phyloP scores from a whole-genome alignment of 2,797 vertebrate genomes.

The Ctenopoma multispine region DNA sequence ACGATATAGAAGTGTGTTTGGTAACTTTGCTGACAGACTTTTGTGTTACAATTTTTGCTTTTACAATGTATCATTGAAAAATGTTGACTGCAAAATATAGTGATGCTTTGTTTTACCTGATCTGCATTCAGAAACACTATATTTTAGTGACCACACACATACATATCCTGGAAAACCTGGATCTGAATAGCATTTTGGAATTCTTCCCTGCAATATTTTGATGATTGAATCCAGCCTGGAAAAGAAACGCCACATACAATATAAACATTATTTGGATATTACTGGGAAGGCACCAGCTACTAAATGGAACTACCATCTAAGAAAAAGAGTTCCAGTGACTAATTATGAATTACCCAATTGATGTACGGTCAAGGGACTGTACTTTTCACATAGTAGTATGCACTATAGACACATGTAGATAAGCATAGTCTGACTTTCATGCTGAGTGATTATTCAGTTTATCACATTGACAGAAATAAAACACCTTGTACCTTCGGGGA shows the following conservation, averaged over 20 bases:
- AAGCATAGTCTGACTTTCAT: neutral
- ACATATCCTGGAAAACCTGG: too few species aligned
- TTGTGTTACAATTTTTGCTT: too few species aligned
- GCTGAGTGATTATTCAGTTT: constrained; percentile 21
- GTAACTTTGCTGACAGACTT: too few species aligned
- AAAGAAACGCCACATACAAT: constrained; percentile 18
- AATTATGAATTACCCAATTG: too few species aligned
- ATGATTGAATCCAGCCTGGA: too few species aligned
- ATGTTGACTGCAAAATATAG: constrained; percentile 12
- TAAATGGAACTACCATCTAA: constrained; percentile 40
- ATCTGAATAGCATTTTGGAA: too few species aligned
- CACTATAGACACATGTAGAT: neutral
- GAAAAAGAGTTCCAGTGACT: constrained; percentile 10
- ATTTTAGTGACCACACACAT: constrained; percentile 13
- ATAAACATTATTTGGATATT: constrained; percentile 33
- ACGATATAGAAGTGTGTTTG: too few species aligned
- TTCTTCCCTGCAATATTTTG: too few species aligned
- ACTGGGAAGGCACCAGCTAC: constrained; percentile 46
- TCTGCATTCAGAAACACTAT: constrained; percentile 25
- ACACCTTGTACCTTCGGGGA: constrained; percentile 15
- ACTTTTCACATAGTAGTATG: neutral
- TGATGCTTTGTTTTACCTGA: constrained; percentile 20
- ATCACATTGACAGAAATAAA: constrained; percentile 20
- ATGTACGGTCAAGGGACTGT: too few species aligned
- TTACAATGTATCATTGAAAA: neutral